Evolutionary conservation across 2,888 invertebrate genomes (phyloP), one percentile per base, ranked within the genome.

Genomic region (Muschampia plurimacula): DNA sequence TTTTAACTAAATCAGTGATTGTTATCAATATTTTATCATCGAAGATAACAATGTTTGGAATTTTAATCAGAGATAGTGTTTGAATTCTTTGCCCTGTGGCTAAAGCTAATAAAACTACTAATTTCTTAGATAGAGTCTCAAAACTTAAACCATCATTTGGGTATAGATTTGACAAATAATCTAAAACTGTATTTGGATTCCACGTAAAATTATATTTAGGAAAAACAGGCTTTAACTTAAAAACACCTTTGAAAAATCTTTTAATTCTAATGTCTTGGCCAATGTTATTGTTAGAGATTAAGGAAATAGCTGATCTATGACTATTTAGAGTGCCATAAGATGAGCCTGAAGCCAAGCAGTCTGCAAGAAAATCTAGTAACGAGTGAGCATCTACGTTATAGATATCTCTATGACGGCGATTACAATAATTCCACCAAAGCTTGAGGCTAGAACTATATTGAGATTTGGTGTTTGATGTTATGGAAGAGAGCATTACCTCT

Each of bases 211-310:
- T 59, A 59, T 59, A 59, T 32, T n/a, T 59, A 32, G 59, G 32
- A 12, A 32, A 32, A 5, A 32, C 28, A 32, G 59, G 59, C 32
- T 59, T 59, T 12, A 32, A 13, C 59, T 13, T 59, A 32, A 32
- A 59, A 59, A 59, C 32, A 6, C 57, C 57, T 32, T 59, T 59
- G 9, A 59, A 59, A 12, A 59, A 32, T 32, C 59, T 28, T 59
- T 59, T 59, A 32, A 59, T 59, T 59, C 7, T 59, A 5, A 13
- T 32, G 5, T 59, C 59, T 59, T 28, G 32, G 5, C 59, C 32
- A 32, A 59, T 32, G 13, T 13, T 59, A 32, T 59, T 59, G 2
- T 4, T 32, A 32, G 32, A 32, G 59, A 59, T 28, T 32, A 59
- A 59, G 4, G 59, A 59, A 32, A 59, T 28, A 32, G 59, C 59